Evolutionary conservation across 2,888 invertebrate species (phyloP).

Genomic region (Beris chalybata): DNA sequence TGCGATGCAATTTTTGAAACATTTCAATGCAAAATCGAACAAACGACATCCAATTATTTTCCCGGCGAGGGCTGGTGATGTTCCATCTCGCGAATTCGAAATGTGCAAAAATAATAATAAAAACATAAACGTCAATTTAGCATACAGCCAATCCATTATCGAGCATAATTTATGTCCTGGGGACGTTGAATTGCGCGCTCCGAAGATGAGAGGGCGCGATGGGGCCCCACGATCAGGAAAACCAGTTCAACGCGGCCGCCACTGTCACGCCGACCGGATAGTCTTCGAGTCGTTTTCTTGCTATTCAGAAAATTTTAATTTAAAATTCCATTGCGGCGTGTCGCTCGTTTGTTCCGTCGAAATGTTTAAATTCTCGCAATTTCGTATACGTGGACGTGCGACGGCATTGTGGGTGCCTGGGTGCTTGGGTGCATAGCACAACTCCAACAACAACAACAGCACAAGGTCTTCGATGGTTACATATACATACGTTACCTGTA

Average conservation of each 20-base stretch:
- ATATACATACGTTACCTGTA: conserved; percentile 21
- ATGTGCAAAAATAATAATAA: conserved; percentile 41
- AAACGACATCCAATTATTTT: conserved; percentile 41
- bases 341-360: conserved; percentile 56
- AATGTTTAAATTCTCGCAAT: conserved; percentile 31
- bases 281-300: conserved; percentile 26
- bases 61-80: neutral
- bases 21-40: conserved; percentile 35
- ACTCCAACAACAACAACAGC: conserved; percentile 4
- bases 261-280: conserved; percentile 9
- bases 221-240: neutral
- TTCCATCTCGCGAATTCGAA: neutral
- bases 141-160: conserved; percentile 45
- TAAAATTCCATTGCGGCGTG: conserved; percentile 54
- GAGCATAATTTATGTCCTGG: conserved; percentile 43
- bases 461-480: too few relatives aligned
- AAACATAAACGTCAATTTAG: conserved; percentile 46
- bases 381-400: conserved; percentile 4
- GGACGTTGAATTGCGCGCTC: conserved; percentile 12
- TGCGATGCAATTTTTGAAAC: conserved; percentile 28
- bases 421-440: conserved; percentile 16
- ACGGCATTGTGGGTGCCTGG: conserved; percentile 2
- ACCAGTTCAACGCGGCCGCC: conserved; percentile 16
- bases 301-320: conserved; percentile 57
- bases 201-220: neutral